Evolutionary conservation across 2,797 vertebrate genomes (phyloP), one percentile per base, ranked within the genome.

Genomic region (Trichosurus vulpecula): DNA sequence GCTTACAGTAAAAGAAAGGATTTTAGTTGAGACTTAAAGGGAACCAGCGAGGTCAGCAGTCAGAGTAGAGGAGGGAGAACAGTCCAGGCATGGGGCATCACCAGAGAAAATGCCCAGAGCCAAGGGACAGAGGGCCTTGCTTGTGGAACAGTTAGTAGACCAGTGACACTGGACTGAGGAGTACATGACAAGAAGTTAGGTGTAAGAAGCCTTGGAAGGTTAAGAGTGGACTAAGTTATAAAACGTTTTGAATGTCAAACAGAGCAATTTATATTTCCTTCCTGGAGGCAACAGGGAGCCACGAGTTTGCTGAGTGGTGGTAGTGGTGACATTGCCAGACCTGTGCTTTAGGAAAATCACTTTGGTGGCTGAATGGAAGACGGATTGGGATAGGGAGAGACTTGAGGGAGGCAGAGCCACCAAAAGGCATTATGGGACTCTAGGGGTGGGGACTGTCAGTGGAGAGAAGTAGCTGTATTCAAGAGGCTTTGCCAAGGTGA

Each of bases 341-440:
- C 54, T 92, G 95, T 81, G 91, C 6, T 94, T 95, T 92, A 22
- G 96, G 95, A 95, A 66, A 66, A 52, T 92, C 91, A 94, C 29
- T 94, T 30, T 54, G 52, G 58, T 19, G 90, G 66, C 61, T 91
- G 74, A 92, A 87, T 57, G 92, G 51, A 94, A 93, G 93, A 89
- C 51, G 30, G 14, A 92, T 93, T 93, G 57, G 54, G 87, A 90
- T 90, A 52, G 81, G 30, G 87, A 31, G 12, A 94, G 52, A 96
- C 91, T 0, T 87, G 91, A 95, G 90, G 30, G 25, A 94, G 94
- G 41, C 35, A 96, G 16, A 92, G 1, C 11, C 92, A n/a, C 52
- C 51, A 53, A 54, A 96, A 95, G 95, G 41, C 58, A 55, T 41
- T 35, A 66, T 3, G 94, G n/a, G 47, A 53, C 6, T 27, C 94